A percentile compares a stretch with the other conserved stretches of the same genome.
These are phyloP conservation scores for Phaethon lepturus DNA, from an alignment of 2,113 vertebrate species.

Conservation along the genomic window DNA sequence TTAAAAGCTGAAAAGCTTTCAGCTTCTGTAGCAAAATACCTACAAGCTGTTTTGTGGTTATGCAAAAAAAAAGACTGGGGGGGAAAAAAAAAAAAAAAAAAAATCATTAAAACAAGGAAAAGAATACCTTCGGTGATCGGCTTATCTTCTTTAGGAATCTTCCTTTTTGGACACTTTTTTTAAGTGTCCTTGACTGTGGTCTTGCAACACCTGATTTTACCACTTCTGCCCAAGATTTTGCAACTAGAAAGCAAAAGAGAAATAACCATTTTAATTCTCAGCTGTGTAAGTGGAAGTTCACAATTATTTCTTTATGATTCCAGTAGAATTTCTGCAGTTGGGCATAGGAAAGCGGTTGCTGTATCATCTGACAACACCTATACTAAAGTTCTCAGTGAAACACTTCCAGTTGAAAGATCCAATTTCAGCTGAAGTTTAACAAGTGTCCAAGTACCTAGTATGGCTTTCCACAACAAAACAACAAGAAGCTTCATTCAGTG, in stretches of 20 bases:
- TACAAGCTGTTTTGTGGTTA: neutral
- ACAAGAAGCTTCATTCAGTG: no score
- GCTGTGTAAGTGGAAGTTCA: neutral
- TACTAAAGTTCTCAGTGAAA: neutral
- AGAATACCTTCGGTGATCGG: slow-evolving; percentile 64
- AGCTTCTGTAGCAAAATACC: neutral
- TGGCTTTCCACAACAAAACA: neutral
- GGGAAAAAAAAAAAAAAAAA: neutral
- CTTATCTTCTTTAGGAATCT: slow-evolving; percentile 43
- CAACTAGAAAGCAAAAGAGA: slow-evolving; percentile 66
- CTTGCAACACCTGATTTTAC: slow-evolving; percentile 84
- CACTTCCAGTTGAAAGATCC: fast-evolving
- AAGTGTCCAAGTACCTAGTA: neutral
- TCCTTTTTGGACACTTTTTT: slow-evolving; percentile 21
- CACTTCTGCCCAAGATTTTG: slow-evolving; percentile 83
- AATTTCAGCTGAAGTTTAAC: neutral
- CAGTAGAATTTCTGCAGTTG: neutral
- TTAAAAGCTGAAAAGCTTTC: neutral
- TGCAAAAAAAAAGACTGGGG: neutral
- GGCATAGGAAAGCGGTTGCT: neutral
- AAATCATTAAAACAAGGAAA: neutral
- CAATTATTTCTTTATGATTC: neutral
- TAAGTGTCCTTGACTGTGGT: slow-evolving; percentile 53
- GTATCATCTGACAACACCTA: neutral
- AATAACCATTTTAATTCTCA: neutral